Base-by-base conservation (phyloP, 1,140 invertebrate genomes). In the Drosophila pachea region DNA sequence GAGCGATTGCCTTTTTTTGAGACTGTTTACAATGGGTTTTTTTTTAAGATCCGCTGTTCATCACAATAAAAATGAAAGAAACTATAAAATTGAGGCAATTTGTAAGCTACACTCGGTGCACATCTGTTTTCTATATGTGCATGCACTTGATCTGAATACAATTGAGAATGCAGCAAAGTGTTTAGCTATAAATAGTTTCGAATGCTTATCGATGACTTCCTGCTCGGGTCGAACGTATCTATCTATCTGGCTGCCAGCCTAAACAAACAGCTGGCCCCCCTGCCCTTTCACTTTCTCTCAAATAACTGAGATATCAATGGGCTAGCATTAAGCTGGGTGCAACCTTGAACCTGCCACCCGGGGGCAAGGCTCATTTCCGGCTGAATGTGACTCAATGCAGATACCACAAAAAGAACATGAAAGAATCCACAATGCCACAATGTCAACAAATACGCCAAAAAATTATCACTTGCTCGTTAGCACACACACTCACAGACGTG, bases 401-500 rank as follows among this genome's bases (percentile, higher is more conserved):
- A 67, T 36, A 32, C 40, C 35, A 22, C n/a, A 6, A 29, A 53
- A 14, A 9, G 48, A 49, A 52, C 38, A 54, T 36, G 45, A 66
- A 43, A 61, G 40, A 67, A 74, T 72, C 67, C 74, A 82, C 78
- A 82, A 73, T 74, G 71, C 74, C 78, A 69, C 74, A 82, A 83
- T 84, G 79, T 84, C 79, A 84, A 83, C 84, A 83, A 84, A 83
- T 79, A 76, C 74, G 79, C 68, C 74, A 66, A 78, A 76, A 73
- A 76, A 84, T 84, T 83, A 84, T 83, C 79, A 76, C 79, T 66
- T 66, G 79, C 75, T 84, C 79, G 79, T 83, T 83, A 84, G 60
- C 45, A 76, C 40, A 60, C 35, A 50, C 9, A 71, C 35, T 63
- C 11, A 66, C 29, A 54, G 9, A 66, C 16, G n/a, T n/a, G n/a